Evolutionary conservation across 2,888 invertebrate species (phyloP).

Genomic region (Lepeophtheirus nordmannii): DNA sequence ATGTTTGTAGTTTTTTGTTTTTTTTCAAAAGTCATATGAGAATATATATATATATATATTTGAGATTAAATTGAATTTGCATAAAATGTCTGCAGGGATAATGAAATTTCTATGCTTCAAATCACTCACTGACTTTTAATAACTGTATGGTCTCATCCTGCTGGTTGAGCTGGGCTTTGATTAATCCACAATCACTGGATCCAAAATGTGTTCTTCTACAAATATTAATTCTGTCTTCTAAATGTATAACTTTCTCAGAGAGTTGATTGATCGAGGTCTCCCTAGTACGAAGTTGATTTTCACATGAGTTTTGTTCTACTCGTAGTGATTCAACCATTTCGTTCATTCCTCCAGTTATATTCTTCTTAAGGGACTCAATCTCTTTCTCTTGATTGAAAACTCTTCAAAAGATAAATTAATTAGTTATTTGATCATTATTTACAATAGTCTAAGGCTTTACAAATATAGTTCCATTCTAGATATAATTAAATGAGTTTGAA

Average conservation of each 20-base stretch:
- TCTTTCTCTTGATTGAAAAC: background rate
- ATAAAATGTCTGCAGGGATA: no score
- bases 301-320: slow-evolving; percentile 1
- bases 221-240: background rate
- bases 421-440: no score
- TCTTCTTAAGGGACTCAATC: background rate
- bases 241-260: background rate
- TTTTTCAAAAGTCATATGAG: no score
- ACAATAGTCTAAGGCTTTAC: no score
- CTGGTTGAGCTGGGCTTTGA: background rate
- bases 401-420: background rate
- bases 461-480: no score
- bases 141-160: background rate
- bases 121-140: slow-evolving; percentile 4
- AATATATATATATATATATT: no score
- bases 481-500: no score
- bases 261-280: background rate
- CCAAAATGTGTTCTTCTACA: background rate
- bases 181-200: background rate
- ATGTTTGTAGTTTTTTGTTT: no score
- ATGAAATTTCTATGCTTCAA: no score
- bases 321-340: slow-evolving; percentile 4
- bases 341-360: slow-evolving; percentile 1
- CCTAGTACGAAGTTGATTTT: background rate
- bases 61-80: no score